These are phyloP conservation scores for Clarias platycephalus DNA, from an alignment of 2,797 vertebrate genomes.

Conservation along the genomic window DNA sequence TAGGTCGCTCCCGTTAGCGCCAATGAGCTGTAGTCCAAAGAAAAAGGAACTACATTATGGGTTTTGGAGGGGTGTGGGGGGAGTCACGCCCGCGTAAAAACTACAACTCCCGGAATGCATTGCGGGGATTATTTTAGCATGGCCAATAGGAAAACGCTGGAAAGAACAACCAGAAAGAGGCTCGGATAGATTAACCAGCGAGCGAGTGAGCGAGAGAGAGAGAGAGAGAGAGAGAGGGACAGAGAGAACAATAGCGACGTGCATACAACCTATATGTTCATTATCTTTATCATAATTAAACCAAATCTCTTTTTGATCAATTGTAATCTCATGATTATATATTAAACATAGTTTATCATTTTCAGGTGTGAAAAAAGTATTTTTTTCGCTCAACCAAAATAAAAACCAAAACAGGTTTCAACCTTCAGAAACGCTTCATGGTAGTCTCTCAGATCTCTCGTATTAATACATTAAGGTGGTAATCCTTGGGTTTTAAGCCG, in stretches of 20 bases:
- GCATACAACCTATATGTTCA: conserved; percentile 19
- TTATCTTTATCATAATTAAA: not conserved
- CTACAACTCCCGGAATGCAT: conserved; percentile 63
- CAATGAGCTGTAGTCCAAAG: conserved; percentile 58
- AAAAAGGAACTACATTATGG: conserved; percentile 40
- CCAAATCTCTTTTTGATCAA: not conserved
- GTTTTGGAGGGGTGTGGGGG: conserved; percentile 15
- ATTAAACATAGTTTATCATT: not conserved
- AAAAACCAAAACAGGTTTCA: not conserved
- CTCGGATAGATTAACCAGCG: conserved; percentile 12
- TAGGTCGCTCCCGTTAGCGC: conserved; percentile 51
- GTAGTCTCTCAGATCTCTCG: conserved; percentile 25
- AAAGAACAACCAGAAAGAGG: conserved; percentile 45
- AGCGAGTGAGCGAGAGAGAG: conserved; percentile 31
- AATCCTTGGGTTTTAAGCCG: conserved; percentile 59
- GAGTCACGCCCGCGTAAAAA: conserved; percentile 62
- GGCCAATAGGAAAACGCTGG: conserved; percentile 58
- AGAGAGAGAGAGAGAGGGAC: conserved; percentile 31
- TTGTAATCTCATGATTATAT: not conserved
- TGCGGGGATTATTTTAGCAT: conserved; percentile 45
- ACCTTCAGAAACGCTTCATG: not conserved
- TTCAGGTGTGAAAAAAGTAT: not conserved
- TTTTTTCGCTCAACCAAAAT: not conserved
- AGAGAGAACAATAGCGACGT: conserved; percentile 59
- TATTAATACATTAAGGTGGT: conserved; percentile 53